Evolutionary conservation across 2,113 vertebrate species (phyloP), one percentile per base, ranked within the genome.

Genomic region (Centropus unirufus): DNA sequence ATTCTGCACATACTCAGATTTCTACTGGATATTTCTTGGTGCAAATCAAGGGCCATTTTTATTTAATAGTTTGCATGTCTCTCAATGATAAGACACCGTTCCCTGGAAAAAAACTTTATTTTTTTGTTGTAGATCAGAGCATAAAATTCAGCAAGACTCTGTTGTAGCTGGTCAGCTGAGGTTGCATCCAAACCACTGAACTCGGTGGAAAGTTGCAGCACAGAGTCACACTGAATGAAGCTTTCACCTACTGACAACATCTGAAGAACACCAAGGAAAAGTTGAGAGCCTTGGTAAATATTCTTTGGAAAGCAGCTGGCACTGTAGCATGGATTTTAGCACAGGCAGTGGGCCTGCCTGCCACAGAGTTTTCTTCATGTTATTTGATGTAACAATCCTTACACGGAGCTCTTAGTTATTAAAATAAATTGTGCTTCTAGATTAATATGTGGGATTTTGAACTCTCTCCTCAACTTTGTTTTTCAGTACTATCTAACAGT

Each of bases 231-330:
- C 8, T 80, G 83, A 93, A 86, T 78, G 27, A 92, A 90, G 64
- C 64, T 92, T 89, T 95, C 73, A 81, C 55, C 76, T 89, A 67
- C 72, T 86, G 34, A 36, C 3, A 2, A 39, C 40, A 55, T 86
- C 79, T 70, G 88, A 94, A 88, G 75, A 88, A 77, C 63, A 55
- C 77, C 24, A 86, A 76, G 68, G 46, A 74, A 69, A 90, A 58
- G 8, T 26, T 77, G 54, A 88, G 88, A 83, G 27, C 39, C 20
- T 83, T 5, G 1, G 42, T 58, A 83, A 46, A 67, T 42, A 49
- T 32, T n/a, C 15, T 42, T 83, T 42, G 70, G 67, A 83, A 92
- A 42, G 14, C 9, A 32, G 8, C 67, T 97, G 86, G 34, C 72
- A 47, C 44, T 46, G 39, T 39, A 0, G 0, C 54, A 29, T 16